Conservation (phyloP, 2,797 vertebrate genomes). For the Microctenopoma lineatum region DNA sequence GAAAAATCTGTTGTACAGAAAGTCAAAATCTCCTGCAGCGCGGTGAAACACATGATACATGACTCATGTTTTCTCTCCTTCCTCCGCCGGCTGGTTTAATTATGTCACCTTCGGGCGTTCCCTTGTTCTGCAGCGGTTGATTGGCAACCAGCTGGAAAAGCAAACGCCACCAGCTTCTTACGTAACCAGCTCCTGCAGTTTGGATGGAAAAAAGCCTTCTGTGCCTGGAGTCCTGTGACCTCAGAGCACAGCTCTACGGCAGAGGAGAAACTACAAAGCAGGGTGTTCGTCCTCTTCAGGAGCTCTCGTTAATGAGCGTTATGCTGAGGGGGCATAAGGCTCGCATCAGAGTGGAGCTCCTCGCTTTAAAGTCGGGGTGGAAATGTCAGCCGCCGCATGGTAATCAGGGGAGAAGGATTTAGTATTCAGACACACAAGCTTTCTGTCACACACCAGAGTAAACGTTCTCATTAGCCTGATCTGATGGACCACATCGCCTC, state of each 20-base stretch:
- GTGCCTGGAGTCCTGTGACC: conserved; percentile 39
- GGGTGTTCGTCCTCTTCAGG: conserved; percentile 4
- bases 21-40: too few relatives aligned
- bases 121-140: too few relatives aligned
- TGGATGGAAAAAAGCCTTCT: neutral
- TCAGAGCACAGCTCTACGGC: conserved; percentile 5
- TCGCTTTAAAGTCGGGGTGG: conserved; percentile 62
- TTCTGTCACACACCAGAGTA: conserved; percentile 37
- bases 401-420: conserved; percentile 61
- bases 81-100: too few relatives aligned
- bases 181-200: too few relatives aligned
- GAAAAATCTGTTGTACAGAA: too few relatives aligned
- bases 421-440: conserved; percentile 43
- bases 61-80: too few relatives aligned
- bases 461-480: conserved; percentile 34
- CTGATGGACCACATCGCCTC: conserved; percentile 12
- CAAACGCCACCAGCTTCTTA: too few relatives aligned
- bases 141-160: too few relatives aligned
- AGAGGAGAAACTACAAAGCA: conserved; percentile 38
- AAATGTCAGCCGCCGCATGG: conserved; percentile 66
- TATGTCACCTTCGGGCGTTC: too few relatives aligned
- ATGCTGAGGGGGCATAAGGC: neutral
- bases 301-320: conserved; percentile 47
- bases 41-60: too few relatives aligned
- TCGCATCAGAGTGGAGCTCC: conserved; percentile 60